phyloP scores from a whole-genome alignment of 1,140 invertebrate genomes.

The Heliconius nattereri region DNA sequence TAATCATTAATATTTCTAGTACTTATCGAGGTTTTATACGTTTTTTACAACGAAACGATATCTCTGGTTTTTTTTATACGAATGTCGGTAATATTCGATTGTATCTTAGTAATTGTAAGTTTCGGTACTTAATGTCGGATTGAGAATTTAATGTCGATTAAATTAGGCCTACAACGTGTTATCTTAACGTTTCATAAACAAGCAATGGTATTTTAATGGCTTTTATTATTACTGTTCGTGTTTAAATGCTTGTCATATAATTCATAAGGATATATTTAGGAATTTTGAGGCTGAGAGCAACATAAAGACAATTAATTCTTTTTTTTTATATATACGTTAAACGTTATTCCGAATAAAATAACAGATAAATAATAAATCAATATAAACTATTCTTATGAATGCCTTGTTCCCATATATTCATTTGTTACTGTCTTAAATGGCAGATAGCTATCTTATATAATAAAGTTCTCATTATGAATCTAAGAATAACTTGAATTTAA shows the following conservation, averaged over 20 bases:
- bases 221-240: not conserved
- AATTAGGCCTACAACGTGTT: not conserved
- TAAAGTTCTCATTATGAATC: not conserved
- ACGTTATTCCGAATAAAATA: too few relatives aligned
- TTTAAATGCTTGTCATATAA: not conserved
- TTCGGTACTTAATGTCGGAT: constrained; percentile 12
- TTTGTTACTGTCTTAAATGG: too few relatives aligned
- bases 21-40: constrained; percentile 74
- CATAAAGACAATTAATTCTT: not conserved
- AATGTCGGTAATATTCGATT: not conserved
- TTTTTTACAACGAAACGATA: constrained; percentile 65
- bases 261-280: constrained; percentile 4
- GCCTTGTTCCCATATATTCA: too few relatives aligned
- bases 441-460: too few relatives aligned
- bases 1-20: constrained; percentile 45
- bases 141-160: constrained; percentile 17
- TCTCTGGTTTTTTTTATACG: not conserved
- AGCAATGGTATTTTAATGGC: not conserved
- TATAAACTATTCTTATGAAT: not conserved
- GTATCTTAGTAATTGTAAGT: not conserved
- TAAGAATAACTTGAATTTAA: not conserved
- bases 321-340: not conserved
- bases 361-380: not conserved
- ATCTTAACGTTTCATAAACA: not conserved
- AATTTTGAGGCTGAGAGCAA: constrained; percentile 2